Base-by-base conservation (phyloP, 23 tunicate genomes). In the Botrylloides violaceus region DNA sequence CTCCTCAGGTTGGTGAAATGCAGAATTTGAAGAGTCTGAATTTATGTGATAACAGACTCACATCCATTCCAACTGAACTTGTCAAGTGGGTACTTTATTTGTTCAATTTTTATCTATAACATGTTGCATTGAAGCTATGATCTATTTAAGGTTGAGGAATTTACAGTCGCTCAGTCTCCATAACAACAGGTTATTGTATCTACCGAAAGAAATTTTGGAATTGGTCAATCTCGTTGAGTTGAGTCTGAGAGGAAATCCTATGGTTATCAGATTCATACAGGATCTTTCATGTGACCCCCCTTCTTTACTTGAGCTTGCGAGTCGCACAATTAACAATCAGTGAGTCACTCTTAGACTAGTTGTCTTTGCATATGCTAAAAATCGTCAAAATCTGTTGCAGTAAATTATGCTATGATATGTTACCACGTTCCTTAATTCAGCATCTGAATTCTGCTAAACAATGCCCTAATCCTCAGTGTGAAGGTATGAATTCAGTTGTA, bases 381-480 rank as follows among this genome's bases (percentile, higher is more conserved):
- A 48, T 48, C 19, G 56, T 48, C 19, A 15, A 48, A 48, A n/a
- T 43, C 15, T 15, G 57, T 74, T 30, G 29, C 49, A 74, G 79
- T 26, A 65, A 65, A 28, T 29, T 65, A 24, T 24, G 18, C n/a
- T 77, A 77, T 29, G 64, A 6, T 0, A 55, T 12, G 4, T 32
- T 77, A 3, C 81, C 87, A 26, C 49, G 37, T 20, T 36, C 49
- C 20, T 59, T 82, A 1, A 43, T 76, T 9, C 26, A 49, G 1
- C 87, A 78, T 50, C 80, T 82, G 30, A 65, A 76, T 35, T 64
- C 75, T 5, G 87, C 87, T n/a, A 82, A 77, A 24, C 63, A 78
- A 27, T 82, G 87, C 38, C 87, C 87, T 12, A 82, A 82, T 66
- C 76, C 81, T 0, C 59, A 82, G 36, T 82, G 87, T 57, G 59